phyloP scores from a whole-genome alignment of 2,113 vertebrate species.

The Potamarius usumacintae region DNA sequence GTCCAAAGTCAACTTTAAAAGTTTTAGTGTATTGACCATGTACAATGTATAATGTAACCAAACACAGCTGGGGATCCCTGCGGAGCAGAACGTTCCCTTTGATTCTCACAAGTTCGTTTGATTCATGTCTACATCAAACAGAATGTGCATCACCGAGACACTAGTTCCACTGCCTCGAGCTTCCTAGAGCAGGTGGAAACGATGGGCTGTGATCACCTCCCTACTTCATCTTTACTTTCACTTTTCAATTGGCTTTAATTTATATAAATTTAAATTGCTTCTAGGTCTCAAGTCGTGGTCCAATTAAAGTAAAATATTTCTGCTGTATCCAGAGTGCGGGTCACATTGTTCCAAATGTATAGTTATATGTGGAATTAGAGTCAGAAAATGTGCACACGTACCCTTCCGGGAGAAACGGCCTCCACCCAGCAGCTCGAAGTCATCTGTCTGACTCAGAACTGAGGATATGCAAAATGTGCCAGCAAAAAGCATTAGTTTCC shows the following conservation, averaged over 20 bases:
- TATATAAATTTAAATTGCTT: constrained; percentile 32
- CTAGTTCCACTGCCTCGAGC: constrained; percentile 28
- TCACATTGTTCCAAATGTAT: background rate
- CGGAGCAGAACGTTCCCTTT: constrained; percentile 7
- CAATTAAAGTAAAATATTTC: constrained; percentile 29
- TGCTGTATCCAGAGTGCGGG: background rate
- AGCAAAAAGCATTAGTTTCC: constrained; percentile 22
- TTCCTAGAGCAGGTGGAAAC: constrained; percentile 5
- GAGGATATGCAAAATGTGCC: constrained; percentile 17
- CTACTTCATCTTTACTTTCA: background rate
- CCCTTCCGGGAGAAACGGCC: background rate
- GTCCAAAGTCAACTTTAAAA: background rate
- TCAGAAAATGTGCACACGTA: constrained; percentile 10
- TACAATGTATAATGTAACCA: background rate
- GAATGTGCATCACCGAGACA: constrained; percentile 16
- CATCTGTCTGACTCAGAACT: constrained; percentile 1
- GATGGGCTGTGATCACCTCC: background rate
- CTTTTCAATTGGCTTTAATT: constrained; percentile 28
- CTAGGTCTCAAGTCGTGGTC: constrained; percentile 9
- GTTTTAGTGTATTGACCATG: constrained; percentile 9
- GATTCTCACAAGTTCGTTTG: background rate
- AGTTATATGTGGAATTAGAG: background rate
- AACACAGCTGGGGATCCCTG: constrained; percentile 1
- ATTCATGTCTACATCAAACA: constrained; percentile 43
- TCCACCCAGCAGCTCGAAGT: constrained; percentile 3